Percentiles rank a stretch among this genome's conserved stretches.
Evolutionary conservation across 2,113 vertebrate genomes (phyloP).

Genomic region (Ursus arctos): DNA sequence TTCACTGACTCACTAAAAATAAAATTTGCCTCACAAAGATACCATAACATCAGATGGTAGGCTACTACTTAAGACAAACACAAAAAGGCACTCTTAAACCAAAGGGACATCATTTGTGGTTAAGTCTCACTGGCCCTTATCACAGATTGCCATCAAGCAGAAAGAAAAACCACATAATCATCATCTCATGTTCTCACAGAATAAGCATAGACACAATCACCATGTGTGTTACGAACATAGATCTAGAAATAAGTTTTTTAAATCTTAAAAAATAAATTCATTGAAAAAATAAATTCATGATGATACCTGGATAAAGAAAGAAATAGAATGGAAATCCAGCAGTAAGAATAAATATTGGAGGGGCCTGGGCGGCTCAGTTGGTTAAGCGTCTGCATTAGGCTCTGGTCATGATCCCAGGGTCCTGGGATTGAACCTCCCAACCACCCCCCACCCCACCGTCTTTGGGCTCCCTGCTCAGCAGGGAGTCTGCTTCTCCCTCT

Average conservation of each 20-base stretch:
- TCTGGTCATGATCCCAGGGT: too few relatives aligned
- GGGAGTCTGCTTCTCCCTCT: not conserved
- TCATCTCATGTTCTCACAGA: not conserved
- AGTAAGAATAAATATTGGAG: not conserved
- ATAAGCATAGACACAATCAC: not conserved
- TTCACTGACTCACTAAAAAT: constrained; percentile 6
- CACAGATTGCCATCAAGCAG: not conserved
- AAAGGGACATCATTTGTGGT: not conserved
- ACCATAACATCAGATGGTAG: not conserved
- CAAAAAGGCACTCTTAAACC: not conserved
- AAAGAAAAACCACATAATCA: not conserved
- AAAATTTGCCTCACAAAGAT: not conserved
- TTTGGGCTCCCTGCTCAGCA: not conserved
- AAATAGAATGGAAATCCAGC: not conserved
- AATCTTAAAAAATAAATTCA: not conserved
- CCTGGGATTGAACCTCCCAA: not conserved
- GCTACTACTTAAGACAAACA: not conserved
- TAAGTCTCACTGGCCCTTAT: not conserved
- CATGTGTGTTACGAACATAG: not conserved
- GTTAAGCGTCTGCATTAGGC: not conserved
- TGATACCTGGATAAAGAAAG: not conserved
- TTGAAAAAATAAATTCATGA: not conserved
- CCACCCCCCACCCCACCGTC: too few relatives aligned
- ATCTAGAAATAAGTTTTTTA: not conserved
- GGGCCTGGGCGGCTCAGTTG: not conserved